phyloP scores from a whole-genome alignment of 2,888 invertebrate genomes.

The Tenthredo livida region DNA sequence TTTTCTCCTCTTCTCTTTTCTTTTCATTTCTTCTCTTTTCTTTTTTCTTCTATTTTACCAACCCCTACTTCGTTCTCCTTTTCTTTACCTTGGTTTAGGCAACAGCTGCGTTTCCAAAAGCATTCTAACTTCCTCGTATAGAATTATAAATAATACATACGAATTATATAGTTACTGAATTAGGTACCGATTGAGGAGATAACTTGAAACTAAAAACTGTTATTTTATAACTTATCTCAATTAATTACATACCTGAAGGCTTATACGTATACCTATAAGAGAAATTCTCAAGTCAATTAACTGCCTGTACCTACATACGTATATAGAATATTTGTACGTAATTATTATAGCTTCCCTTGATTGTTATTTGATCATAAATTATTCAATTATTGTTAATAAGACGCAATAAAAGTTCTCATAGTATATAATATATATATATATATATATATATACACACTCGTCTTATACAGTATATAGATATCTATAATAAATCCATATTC shows the following conservation, averaged over 20 bases:
- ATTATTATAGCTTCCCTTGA: neutral
- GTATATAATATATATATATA: neutral
- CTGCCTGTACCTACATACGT: neutral
- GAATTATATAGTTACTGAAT: neutral
- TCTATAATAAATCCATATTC: neutral
- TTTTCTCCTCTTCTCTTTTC: neutral
- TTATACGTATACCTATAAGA: neutral
- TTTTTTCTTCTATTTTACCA: neutral
- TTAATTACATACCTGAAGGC: no score
- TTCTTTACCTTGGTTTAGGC: neutral
- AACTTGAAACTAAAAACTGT: neutral
- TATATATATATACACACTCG: neutral
- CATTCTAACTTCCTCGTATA: neutral
- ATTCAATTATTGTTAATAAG: slow-evolving; percentile 43
- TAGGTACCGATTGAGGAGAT: neutral
- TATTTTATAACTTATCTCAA: neutral
- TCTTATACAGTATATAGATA: no score
- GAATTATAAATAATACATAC: neutral
- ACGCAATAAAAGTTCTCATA: slow-evolving; percentile 7
- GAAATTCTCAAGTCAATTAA: neutral
- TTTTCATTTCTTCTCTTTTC: no score
- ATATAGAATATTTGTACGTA: neutral
- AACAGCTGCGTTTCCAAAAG: slow-evolving; percentile 9
- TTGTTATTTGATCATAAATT: slow-evolving; percentile 42
- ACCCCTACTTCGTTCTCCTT: neutral